Evolutionary conservation across 2,888 invertebrate genomes (phyloP).

Genomic region (Amiota minor): DNA sequence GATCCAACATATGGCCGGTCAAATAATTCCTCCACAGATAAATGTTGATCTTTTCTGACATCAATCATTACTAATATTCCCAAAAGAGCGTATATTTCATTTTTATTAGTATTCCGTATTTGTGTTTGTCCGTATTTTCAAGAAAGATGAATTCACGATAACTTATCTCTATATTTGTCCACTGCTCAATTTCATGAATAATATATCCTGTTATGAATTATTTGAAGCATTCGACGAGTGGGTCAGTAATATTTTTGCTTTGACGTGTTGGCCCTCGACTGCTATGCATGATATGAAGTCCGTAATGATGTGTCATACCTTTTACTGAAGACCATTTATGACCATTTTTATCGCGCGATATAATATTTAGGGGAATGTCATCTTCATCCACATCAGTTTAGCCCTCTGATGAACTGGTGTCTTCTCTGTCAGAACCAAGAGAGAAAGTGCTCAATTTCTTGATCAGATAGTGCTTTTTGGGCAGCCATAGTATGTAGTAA

Average conservation of each 20-base stretch:
- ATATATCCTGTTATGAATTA: neutral
- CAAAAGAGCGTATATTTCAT: too few species aligned
- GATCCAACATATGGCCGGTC: neutral
- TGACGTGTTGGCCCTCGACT: neutral
- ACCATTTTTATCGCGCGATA: neutral
- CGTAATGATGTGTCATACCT: conserved; percentile 1
- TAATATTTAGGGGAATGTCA: too few species aligned
- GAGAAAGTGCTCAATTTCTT: neutral
- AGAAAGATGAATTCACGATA: neutral
- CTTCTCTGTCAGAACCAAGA: neutral
- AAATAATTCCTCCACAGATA: neutral
- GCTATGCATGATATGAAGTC: neutral
- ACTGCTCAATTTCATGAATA: neutral
- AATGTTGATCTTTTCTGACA: too few species aligned
- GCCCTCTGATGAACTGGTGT: too few species aligned
- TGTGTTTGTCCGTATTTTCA: too few species aligned
- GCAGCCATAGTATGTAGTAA: neutral
- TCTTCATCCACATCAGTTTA: too few species aligned
- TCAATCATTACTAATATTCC: too few species aligned
- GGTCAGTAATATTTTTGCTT: neutral
- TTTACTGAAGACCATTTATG: neutral
- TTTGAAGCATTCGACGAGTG: neutral
- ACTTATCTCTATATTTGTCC: neutral
- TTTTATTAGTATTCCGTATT: too few species aligned
- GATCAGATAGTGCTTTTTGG: neutral